Percentiles rank a stretch among this genome's conserved stretches.
Conservation (phyloP, 1,140 invertebrate genomes). For the Drosophila pseudoobscura region DNA sequence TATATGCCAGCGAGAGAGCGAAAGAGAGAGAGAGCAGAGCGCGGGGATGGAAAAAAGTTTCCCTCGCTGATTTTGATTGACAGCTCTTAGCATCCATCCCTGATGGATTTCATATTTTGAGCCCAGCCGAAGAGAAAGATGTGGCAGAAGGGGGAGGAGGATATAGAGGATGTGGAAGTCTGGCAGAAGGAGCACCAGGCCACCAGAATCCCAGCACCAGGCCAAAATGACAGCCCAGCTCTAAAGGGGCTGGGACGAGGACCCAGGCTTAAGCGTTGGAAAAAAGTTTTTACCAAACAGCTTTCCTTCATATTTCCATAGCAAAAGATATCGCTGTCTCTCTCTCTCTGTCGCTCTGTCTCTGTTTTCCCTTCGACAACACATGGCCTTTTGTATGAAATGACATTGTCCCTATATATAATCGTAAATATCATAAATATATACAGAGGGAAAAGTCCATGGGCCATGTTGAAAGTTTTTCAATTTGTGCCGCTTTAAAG, state of each 20-base stretch:
- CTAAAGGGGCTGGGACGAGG: constrained; percentile 9
- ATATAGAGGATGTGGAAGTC: neutral
- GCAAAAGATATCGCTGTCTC: constrained; percentile 43
- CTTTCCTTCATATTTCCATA: constrained; percentile 80
- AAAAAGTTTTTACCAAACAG: constrained; percentile 72
- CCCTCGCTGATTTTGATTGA: constrained; percentile 83
- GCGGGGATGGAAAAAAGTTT: constrained; percentile 68
- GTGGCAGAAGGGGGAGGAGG: constrained; percentile 6
- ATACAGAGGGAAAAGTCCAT: constrained; percentile 31
- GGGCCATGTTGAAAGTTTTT: constrained; percentile 75
- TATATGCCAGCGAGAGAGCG: constrained; percentile 14
- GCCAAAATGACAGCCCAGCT: constrained; percentile 67
- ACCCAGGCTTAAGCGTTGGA: constrained; percentile 63
- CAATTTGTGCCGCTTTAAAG: constrained; percentile 80
- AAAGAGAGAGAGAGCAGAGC: constrained; percentile 12
- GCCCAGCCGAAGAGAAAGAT: constrained; percentile 40
- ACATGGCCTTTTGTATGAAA: constrained; percentile 58
- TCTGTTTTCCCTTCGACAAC: neutral
- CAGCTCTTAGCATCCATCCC: constrained; percentile 78
- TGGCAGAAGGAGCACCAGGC: no score
- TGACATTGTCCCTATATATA: constrained; percentile 48
- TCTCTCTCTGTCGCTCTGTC: constrained; percentile 2
- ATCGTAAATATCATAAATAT: constrained; percentile 33
- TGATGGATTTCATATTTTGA: constrained; percentile 83
- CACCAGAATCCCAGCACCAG: constrained; percentile 52